These are phyloP conservation scores for Euclidia mi DNA, from an alignment of 2,888 invertebrate genomes.

Conservation along the genomic window DNA sequence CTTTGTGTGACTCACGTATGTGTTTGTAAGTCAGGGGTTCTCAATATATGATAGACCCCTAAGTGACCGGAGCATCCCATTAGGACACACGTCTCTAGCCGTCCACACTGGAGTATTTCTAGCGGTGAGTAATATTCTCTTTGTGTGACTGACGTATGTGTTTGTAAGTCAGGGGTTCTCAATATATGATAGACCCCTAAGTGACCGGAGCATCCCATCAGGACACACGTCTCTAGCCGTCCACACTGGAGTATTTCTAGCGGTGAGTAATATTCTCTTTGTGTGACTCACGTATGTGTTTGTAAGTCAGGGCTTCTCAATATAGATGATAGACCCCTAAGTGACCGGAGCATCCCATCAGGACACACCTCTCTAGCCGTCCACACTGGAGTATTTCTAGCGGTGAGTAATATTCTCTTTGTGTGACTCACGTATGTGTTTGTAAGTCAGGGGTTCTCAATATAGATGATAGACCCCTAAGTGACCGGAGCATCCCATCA, in stretches of 20 bases:
- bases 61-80: slow-evolving; percentile 92
- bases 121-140: slow-evolving; percentile 88
- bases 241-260: slow-evolving; percentile 91
- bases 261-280: slow-evolving; percentile 87
- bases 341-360: slow-evolving; percentile 92
- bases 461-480: no score
- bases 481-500: no score
- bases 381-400: slow-evolving; percentile 91
- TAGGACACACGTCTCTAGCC: slow-evolving; percentile 93
- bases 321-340: no score
- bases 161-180: no score
- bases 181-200: no score
- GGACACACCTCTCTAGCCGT: slow-evolving; percentile 93
- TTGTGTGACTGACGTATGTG: no score
- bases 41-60: no score
- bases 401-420: slow-evolving; percentile 87
- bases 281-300: no score
- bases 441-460: no score
- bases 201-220: slow-evolving; percentile 92
- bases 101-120: slow-evolving; percentile 91
- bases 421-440: no score
- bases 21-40: no score
- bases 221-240: slow-evolving; percentile 93
- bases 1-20: slow-evolving; percentile 15
- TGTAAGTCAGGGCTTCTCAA: no score